Evolutionary conservation across 2,797 vertebrate genomes (phyloP), one percentile per base, ranked within the genome.

Genomic region (Threskiornis aethiopicus): DNA sequence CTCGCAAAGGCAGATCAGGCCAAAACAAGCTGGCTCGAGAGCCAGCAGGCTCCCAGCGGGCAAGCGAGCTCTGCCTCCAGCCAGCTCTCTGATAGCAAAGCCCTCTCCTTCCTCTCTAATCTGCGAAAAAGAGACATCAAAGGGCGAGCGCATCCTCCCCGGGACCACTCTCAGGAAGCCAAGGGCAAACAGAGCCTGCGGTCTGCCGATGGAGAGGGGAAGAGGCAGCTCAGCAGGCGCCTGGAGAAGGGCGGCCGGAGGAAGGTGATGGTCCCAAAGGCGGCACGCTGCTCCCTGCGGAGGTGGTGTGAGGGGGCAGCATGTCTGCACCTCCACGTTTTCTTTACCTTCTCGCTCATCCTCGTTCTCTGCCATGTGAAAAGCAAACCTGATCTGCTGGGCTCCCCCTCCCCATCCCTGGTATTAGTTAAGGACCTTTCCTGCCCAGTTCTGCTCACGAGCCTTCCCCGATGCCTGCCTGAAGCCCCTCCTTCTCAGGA

Each of bases 231-330:
- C 0, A 3, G 55, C 59, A 80, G 5, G 0, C 6, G 9, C 15
- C 28, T 1, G 0, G 28, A 47, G 51, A 80, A 92, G 69, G 44
- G 29, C 2, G 1, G 21, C 15, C 0, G 0, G 58, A 76, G 75
- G n/a, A 81, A 93, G 51, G 35, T 17, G 41, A 28, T 16, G 16
- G 39, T 80, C 75, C 11, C 1, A 5, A 85, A 83, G 82, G 33
- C 8, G 13, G 33, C 46, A 65, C 0, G 0, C n/a, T 2, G 5
- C 73, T 89, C 70, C 0, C 1, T 31, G 47, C 1, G 0, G 44
- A 71, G 26, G 26, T 0, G 0, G 14, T 52, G 41, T 1, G 1
- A 6, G 11, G 35, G 37, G 35, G 31, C 5, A 55, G 46, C 29
- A 62, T 3, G 3, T 54, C 47, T 3, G 2, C 24, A 55, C 13